These are phyloP conservation scores for Ivindomyrus marchei DNA, from an alignment of 2,113 vertebrate species.

Conservation along the genomic window DNA sequence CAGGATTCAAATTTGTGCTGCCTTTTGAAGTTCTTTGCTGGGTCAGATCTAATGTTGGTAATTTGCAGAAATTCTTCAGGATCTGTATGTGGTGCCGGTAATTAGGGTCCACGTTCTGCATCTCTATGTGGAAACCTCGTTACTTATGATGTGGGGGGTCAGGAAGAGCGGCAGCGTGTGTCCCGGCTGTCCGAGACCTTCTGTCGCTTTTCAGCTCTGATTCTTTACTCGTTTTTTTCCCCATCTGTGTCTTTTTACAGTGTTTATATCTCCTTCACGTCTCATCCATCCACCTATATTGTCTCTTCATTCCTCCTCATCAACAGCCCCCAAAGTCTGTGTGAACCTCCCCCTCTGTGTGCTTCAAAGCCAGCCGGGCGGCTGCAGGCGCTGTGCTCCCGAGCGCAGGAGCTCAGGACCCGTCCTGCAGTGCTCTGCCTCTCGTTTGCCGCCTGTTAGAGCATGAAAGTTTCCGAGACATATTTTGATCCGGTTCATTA, in stretches of 20 bases:
- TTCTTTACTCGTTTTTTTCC: not conserved
- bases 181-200: not conserved
- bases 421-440: not conserved
- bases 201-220: not conserved
- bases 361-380: not conserved
- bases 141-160: not conserved
- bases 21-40: not conserved
- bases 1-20: not conserved
- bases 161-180: not conserved
- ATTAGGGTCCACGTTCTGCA: not conserved
- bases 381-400: not conserved
- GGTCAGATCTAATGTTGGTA: not conserved
- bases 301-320: not conserved
- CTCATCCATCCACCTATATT: not conserved
- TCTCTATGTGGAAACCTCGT: not conserved
- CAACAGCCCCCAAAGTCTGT: not conserved
- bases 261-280: not conserved
- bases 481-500: not conserved
- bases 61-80: not conserved
- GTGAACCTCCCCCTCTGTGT: not conserved
- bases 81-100: not conserved
- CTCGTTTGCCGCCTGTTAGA: not conserved
- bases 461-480: not conserved
- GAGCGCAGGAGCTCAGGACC: not conserved
- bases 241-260: not conserved